Percentiles rank a stretch among this genome's conserved stretches.
Conservation (phyloP, 2,113 vertebrate genomes). For the Coturnix japonica region DNA sequence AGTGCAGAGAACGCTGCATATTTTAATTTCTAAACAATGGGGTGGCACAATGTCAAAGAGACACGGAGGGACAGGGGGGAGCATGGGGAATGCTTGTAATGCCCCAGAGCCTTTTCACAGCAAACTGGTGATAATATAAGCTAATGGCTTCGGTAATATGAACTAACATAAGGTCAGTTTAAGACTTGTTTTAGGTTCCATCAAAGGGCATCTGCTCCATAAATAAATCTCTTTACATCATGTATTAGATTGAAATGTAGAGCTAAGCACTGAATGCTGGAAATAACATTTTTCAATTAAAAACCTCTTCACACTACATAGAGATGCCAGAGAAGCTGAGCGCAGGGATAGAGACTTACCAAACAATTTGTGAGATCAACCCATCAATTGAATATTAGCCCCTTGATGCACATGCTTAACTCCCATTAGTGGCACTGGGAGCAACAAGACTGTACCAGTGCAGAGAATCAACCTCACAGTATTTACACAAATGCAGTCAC, state of each 20-base stretch:
- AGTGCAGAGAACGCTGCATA: constrained; percentile 2
- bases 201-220: constrained; percentile 26
- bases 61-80: constrained; percentile 25
- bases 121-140: constrained; percentile 29
- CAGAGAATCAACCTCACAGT: background rate
- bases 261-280: background rate
- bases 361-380: constrained; percentile 42
- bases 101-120: constrained; percentile 25
- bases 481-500: background rate
- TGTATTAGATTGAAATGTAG: constrained; percentile 23
- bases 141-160: constrained; percentile 29
- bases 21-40: constrained; percentile 71
- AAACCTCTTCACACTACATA: constrained; percentile 23
- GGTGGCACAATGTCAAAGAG: constrained; percentile 66
- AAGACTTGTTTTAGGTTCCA: constrained; percentile 18
- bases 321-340: background rate
- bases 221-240: constrained; percentile 34
- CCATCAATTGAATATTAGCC: constrained; percentile 19
- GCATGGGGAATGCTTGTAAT: constrained; percentile 10
- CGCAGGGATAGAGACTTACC: background rate
- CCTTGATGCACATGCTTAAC: constrained; percentile 24
- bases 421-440: constrained; percentile 55
- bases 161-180: constrained; percentile 44
- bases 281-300: constrained; percentile 28
- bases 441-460: background rate